phyloP scores from a whole-genome alignment of 1,140 invertebrate species.

The Drosophila rufa region DNA sequence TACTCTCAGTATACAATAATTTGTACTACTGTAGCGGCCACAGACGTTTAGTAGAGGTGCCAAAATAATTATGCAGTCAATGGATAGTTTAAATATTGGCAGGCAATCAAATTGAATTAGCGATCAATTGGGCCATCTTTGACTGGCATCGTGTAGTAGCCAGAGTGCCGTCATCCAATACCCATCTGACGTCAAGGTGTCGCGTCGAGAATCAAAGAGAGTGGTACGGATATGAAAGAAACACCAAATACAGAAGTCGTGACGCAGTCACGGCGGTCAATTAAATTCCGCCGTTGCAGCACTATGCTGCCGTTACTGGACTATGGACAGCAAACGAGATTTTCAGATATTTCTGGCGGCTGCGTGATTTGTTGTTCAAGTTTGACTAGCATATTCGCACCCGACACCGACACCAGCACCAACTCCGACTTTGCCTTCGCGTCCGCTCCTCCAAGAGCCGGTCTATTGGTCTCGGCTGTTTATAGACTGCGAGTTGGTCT shows the following conservation, averaged over 20 bases:
- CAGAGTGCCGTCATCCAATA: slow-evolving; percentile 54
- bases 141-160: slow-evolving; percentile 9
- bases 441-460: slow-evolving; percentile 6
- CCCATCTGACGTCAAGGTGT: slow-evolving; percentile 44
- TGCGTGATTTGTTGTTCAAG: slow-evolving; percentile 57
- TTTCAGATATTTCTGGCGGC: slow-evolving; percentile 25
- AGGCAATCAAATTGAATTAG: slow-evolving; percentile 65
- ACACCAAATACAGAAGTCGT: slow-evolving; percentile 22
- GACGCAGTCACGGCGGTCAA: neutral
- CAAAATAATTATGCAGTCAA: slow-evolving; percentile 60
- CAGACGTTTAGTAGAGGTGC: slow-evolving; percentile 45
- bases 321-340: slow-evolving; percentile 36
- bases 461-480: slow-evolving; percentile 24
- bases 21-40: slow-evolving; percentile 19
- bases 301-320: neutral
- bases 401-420: slow-evolving; percentile 1
- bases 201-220: slow-evolving; percentile 1
- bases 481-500: slow-evolving; percentile 6
- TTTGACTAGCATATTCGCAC: slow-evolving; percentile 41
- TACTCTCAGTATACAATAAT: neutral
- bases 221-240: slow-evolving; percentile 14
- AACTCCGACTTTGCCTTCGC: neutral
- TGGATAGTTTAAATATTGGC: slow-evolving; percentile 57
- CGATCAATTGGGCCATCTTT: slow-evolving; percentile 32
- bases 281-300: slow-evolving; percentile 12